Evolutionary conservation across 2,888 invertebrate genomes (phyloP).

Genomic region (Meliscaeva auricollis): DNA sequence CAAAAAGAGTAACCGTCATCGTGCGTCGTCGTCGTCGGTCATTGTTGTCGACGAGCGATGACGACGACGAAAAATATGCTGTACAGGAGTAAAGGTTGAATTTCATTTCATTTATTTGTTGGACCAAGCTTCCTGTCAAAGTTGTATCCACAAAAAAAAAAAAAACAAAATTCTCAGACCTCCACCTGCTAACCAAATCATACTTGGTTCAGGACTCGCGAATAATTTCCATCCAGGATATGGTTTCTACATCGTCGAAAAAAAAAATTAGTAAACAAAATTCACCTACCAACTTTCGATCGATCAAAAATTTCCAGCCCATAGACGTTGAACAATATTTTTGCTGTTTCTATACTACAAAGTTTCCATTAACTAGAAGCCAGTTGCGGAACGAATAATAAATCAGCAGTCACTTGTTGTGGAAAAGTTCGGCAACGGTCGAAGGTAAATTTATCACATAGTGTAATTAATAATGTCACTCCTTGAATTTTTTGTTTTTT

Average conservation of each 20-base stretch:
- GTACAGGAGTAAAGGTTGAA: not conserved
- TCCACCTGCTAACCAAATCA: conserved; percentile 46
- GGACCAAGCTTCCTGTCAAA: not conserved
- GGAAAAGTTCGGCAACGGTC: conserved; percentile 42
- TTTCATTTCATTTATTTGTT: not conserved
- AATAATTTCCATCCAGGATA: conserved; percentile 35
- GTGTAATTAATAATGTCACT: conserved; percentile 59
- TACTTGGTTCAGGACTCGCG: not conserved
- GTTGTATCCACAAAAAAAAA: not conserved
- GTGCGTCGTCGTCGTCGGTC: too few relatives aligned
- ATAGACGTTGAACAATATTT: conserved; percentile 41
- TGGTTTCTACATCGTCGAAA: not conserved
- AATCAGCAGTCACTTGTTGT: conserved; percentile 57
- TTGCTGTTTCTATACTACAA: not conserved
- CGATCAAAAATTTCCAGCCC: conserved; percentile 49
- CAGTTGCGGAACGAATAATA: conserved; percentile 55
- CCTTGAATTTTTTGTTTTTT: conserved; percentile 10
- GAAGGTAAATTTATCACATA: conserved; percentile 47
- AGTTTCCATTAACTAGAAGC: conserved; percentile 23
- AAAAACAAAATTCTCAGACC: not conserved
- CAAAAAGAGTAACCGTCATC: conserved; percentile 10
- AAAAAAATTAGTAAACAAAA: conserved; percentile 9
- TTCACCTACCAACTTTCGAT: not conserved
- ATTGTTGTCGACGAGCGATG: not conserved
- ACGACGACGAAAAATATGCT: not conserved